Evolutionary conservation across 2,888 invertebrate species (phyloP).

Genomic region (Drosophila austrosaltans): DNA sequence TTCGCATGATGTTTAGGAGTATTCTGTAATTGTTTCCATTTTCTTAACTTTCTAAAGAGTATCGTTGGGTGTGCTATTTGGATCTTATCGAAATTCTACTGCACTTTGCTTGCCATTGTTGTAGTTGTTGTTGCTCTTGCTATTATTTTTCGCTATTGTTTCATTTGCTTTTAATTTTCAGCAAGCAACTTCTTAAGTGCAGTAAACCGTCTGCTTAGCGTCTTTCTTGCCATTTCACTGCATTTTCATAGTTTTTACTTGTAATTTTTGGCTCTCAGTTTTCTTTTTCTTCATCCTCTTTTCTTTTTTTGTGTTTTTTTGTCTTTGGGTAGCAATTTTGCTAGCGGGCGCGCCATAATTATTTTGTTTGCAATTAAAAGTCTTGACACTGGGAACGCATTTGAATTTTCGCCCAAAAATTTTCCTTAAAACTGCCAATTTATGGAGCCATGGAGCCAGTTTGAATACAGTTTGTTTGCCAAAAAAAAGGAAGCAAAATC

Average conservation of each 20-base stretch:
- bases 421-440: constrained; percentile 6
- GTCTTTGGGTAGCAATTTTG: constrained; percentile 51
- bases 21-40: no score
- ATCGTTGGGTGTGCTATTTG: background rate
- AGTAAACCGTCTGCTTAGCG: constrained; percentile 59
- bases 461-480: constrained; percentile 18
- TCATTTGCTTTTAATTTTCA: constrained; percentile 73
- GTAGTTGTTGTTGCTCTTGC: constrained; percentile 40
- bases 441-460: background rate
- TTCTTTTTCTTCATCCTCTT: background rate
- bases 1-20: no score
- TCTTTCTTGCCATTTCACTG: constrained; percentile 15
- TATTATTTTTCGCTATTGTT: constrained; percentile 60
- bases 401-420: constrained; percentile 20
- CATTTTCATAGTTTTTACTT: background rate
- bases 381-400: constrained; percentile 61
- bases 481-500: constrained; percentile 8
- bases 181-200: constrained; percentile 66
- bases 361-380: constrained; percentile 76
- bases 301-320: constrained; percentile 23
- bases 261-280: background rate
- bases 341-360: constrained; percentile 72
- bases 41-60: background rate
- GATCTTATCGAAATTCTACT: background rate
- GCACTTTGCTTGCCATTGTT: constrained; percentile 26